A percentile compares a stretch with the other conserved stretches of the same genome.
Conservation (phyloP, 2,797 vertebrate species). For the Sarcoramphus papa region DNA sequence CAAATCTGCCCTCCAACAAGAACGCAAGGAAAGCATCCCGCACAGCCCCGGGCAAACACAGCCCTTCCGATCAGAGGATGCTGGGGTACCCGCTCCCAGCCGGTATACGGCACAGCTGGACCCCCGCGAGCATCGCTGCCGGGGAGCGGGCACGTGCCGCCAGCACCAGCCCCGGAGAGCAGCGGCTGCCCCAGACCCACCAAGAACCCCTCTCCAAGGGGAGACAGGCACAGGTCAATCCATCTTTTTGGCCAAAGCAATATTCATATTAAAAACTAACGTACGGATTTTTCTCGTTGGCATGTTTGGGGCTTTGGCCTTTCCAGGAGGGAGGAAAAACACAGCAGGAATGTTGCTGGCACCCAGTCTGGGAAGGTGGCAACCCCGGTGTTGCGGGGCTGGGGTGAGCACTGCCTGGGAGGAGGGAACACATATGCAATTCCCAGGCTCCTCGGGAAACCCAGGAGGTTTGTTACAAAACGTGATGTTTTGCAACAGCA, state of each 20-base stretch:
- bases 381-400: not conserved
- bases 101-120: rapidly evolving
- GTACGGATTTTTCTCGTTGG: rapidly evolving
- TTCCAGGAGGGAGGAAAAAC: not conserved
- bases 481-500: not conserved
- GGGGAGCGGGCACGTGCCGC: rapidly evolving
- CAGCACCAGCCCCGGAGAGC: not conserved
- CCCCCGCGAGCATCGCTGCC: not conserved
- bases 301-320: not conserved
- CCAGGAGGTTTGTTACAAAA: not conserved
- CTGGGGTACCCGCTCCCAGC: not conserved
- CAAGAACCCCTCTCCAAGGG: not conserved
- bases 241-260: not conserved
- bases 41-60: not conserved
- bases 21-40: not conserved
- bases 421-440: not conserved
- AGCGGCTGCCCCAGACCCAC: not conserved
- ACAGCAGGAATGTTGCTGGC: not conserved
- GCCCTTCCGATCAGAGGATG: rapidly evolving
- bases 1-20: not conserved
- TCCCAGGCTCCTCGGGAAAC: not conserved
- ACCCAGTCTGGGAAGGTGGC: not conserved
- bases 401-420: rapidly evolving
- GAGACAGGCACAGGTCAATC: not conserved
- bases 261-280: rapidly evolving